Evolutionary conservation across 2,113 vertebrate species (phyloP), one percentile per base, ranked within the genome.

Genomic region (Amia ocellicauda): DNA sequence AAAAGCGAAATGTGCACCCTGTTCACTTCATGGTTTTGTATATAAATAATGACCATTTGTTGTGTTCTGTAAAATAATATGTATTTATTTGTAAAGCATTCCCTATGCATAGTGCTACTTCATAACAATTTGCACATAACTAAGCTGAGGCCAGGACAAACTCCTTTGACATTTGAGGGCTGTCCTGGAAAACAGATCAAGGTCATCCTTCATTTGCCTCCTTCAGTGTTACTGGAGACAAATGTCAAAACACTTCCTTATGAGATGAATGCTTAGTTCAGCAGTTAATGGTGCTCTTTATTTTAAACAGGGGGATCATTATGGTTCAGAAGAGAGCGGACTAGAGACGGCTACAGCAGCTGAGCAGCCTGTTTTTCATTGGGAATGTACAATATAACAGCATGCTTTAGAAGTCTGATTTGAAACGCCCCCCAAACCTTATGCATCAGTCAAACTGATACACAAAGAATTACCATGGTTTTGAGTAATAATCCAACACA

Each of bases 61-160:
- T n/a, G n/a, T n/a, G n/a, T n/a, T n/a, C n/a, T n/a, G n/a, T n/a
- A n/a, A n/a, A n/a, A n/a, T n/a, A n/a, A n/a, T n/a, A n/a, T n/a
- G n/a, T n/a, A n/a, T n/a, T n/a, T n/a, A n/a, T n/a, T n/a, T n/a
- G n/a, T n/a, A n/a, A n/a, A n/a, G n/a, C n/a, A n/a, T n/a, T n/a
- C n/a, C n/a, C n/a, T n/a, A n/a, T 29, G 14, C 27, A 17, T n/a
- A 53, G 31, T 20, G 28, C 17, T 20, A 14, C 22, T 11, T 41
- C 50, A 69, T 61, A 27, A 66, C n/a, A 63, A 73, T 65, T 5
- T 22, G 20, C 22, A 4, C 55, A 59, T 57, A 29, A 70, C 56
- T 70, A 70, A 72, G 70, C 58, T 69, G 50, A 69, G 41, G 66
- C 41, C 51, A 16, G 22, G 40, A 19, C 41, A 43, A 64, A 70